A percentile compares a stretch with the other conserved stretches of the same genome.
Evolutionary conservation across 1,140 invertebrate species (phyloP).

Genomic region (Solen grandis): DNA sequence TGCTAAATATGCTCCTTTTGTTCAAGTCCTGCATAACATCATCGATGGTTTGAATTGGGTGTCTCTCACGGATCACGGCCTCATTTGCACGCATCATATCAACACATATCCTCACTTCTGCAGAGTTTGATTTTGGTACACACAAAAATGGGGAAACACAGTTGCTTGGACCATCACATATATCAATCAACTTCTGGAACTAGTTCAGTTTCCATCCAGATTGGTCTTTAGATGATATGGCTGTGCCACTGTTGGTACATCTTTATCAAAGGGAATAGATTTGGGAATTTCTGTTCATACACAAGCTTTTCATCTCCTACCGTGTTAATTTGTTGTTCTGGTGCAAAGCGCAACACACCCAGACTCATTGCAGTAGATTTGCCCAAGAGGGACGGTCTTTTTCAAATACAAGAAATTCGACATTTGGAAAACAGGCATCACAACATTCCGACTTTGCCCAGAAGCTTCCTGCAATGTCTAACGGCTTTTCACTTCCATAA

Average conservation of each 20-base stretch:
- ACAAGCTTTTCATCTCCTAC: not conserved
- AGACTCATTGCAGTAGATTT: not conserved
- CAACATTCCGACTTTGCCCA: not conserved
- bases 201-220: not conserved
- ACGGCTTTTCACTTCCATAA: not conserved
- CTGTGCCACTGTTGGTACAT: not conserved
- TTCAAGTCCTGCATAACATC: slow-evolving; percentile 64
- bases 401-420: slow-evolving; percentile 6
- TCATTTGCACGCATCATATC: no score
- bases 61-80: no score
- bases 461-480: not conserved
- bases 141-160: not conserved
- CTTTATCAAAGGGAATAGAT: not conserved
- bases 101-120: not conserved
- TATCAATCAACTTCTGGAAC: not conserved
- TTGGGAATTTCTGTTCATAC: not conserved
- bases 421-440: no score
- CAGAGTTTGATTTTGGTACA: not conserved
- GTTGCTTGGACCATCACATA: not conserved
- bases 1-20: slow-evolving; percentile 60
- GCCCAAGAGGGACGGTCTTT: slow-evolving; percentile 11
- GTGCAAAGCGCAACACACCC: not conserved
- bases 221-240: not conserved
- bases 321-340: no score
- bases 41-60: no score